phyloP scores from a whole-genome alignment of 2,888 invertebrate species.

The Brachyptera risi region DNA sequence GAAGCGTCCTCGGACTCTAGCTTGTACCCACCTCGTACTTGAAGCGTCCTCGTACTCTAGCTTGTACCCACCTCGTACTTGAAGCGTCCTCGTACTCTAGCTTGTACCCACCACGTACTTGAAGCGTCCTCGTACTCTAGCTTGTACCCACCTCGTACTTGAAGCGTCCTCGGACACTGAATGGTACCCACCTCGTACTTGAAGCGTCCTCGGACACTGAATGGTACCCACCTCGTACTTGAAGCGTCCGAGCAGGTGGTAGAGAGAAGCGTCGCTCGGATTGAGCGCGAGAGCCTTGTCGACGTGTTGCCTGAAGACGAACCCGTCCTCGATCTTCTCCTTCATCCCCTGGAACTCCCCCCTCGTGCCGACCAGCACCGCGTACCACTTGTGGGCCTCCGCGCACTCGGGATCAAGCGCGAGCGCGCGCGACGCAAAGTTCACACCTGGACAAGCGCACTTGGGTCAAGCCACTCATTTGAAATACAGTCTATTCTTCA shows the following conservation, averaged over 20 bases:
- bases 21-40: conserved; percentile 53
- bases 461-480: too few species aligned
- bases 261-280: conserved; percentile 57
- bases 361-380: conserved; percentile 60
- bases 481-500: too few species aligned
- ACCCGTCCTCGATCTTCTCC: conserved; percentile 62
- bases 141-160: conserved; percentile 53
- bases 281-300: conserved; percentile 58
- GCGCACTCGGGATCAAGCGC: conserved; percentile 48
- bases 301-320: conserved; percentile 62
- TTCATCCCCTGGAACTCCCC: conserved; percentile 52
- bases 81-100: conserved; percentile 64
- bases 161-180: conserved; percentile 68
- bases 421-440: conserved; percentile 54
- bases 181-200: conserved; percentile 54
- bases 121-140: conserved; percentile 64
- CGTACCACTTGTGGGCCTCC: conserved; percentile 70
- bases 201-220: too few species aligned
- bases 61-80: conserved; percentile 53
- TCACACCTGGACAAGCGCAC: conserved; percentile 52
- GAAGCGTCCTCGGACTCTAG: too few species aligned
- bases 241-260: conserved; percentile 67
- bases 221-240: conserved; percentile 54
- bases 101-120: conserved; percentile 53
- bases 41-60: conserved; percentile 65